Evolutionary conservation across 2,888 invertebrate species (phyloP), one percentile per base, ranked within the genome.

Genomic region (Thysanoteuthis rhombus): DNA sequence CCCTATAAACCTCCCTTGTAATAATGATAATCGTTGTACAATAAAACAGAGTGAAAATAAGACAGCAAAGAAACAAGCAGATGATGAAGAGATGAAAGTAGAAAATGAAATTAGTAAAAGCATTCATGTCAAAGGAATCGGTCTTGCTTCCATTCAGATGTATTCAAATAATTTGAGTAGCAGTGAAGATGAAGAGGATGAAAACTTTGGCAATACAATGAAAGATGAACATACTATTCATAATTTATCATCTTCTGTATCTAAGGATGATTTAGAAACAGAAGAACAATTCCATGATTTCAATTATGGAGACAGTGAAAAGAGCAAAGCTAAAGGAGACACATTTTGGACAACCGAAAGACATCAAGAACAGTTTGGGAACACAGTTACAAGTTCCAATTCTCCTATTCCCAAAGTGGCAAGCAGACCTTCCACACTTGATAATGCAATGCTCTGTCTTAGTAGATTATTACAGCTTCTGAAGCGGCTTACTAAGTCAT

Each of bases 381-480:
- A 75, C 36, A 75, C n/a, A 4, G n/a, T 75, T n/a, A 36, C 36
- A 16, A 19, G 12, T n/a, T 75, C 75, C 12, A n/a, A 16, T 75
- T 19, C n/a, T 36, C n/a, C 4, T n/a, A 16, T 75, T 75, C 12
- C 75, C 19, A 75, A n/a, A 8, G 75, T 75, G 36, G 25, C 75
- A 75, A 75, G n/a, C n/a, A n/a, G n/a, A 12, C n/a, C 12, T 75
- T 75, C 75, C n/a, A 75, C 42, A 6, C 92, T 94, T n/a, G 94
- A 94, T 38, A 42, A 8, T 25, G 93, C 93, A 22, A 95, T 95
- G 94, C 93, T 94, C 89, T 94, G 94, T 75, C 93, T 95, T 12
- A 95, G 95, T 36, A 91, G 95, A 92, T 94, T 94, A 42, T 92
- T 94, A 36, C 42, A 95, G 25, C 94, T 94, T 93, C 93, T 95